Conservation (phyloP, 2,113 vertebrate genomes). For the Gobio gobio region DNA sequence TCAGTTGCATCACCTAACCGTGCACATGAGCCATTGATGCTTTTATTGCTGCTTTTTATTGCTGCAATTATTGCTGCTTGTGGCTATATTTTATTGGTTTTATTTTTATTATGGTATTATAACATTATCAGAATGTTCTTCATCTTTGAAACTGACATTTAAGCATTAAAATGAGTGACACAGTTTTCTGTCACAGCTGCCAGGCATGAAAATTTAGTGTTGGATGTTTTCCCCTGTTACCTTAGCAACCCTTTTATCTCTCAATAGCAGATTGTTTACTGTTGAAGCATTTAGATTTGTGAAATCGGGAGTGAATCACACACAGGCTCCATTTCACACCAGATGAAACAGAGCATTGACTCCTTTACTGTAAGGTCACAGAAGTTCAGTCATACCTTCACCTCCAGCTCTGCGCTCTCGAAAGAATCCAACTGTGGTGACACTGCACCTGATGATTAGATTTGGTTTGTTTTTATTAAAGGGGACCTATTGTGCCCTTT, state of each 20-base stretch:
- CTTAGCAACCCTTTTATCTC: slow-evolving; percentile 66
- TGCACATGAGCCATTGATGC: background rate
- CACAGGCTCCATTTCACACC: slow-evolving; percentile 38
- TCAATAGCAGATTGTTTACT: slow-evolving; percentile 59
- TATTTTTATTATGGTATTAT: background rate
- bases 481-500: too few species aligned
- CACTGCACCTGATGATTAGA: background rate
- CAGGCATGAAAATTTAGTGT: slow-evolving; percentile 46
- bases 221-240: slow-evolving; percentile 60
- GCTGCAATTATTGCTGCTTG: background rate
- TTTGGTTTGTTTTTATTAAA: background rate
- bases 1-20: background rate
- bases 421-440: background rate
- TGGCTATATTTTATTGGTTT: background rate
- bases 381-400: background rate
- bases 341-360: slow-evolving; percentile 3
- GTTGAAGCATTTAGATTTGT: slow-evolving; percentile 59
- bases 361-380: slow-evolving; percentile 1
- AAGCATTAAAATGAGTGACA: background rate
- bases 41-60: background rate
- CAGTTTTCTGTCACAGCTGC: slow-evolving; percentile 34
- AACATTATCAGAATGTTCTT: background rate
- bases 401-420: background rate
- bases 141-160: background rate
- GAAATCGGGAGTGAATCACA: slow-evolving; percentile 27